These are phyloP conservation scores for Pseudomyrmex concolor DNA, from an alignment of 1,140 invertebrate genomes.

Conservation along the genomic window DNA sequence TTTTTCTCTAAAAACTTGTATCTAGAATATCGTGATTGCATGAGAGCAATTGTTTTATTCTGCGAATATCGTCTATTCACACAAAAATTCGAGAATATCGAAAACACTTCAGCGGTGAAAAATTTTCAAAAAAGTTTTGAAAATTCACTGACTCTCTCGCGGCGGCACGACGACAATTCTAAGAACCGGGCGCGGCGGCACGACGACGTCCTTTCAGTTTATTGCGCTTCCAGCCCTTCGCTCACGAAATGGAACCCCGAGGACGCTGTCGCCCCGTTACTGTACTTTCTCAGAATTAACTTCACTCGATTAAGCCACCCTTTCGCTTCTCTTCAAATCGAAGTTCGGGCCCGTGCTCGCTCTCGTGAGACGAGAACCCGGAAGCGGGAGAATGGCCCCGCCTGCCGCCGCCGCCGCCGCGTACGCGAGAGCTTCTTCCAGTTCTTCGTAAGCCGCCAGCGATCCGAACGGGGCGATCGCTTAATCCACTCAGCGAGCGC, in stretches of 20 bases:
- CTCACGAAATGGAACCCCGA: background rate
- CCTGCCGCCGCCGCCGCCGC: background rate
- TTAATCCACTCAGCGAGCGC: constrained; percentile 70
- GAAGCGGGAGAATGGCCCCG: constrained; percentile 29
- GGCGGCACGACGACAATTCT: background rate
- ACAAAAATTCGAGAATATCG: too few relatives aligned
- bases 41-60: too few relatives aligned
- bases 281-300: constrained; percentile 78
- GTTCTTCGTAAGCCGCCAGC: constrained; percentile 47
- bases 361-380: constrained; percentile 62
- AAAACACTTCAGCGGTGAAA: too few relatives aligned
- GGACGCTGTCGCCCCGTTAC: constrained; percentile 39
- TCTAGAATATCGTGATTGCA: background rate
- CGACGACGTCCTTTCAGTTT: constrained; percentile 10
- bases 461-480: constrained; percentile 59
- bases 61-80: too few relatives aligned
- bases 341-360: constrained; percentile 62
- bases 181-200: background rate
- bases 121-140: background rate
- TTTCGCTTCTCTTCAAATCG: constrained; percentile 64
- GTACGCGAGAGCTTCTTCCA: constrained; percentile 35
- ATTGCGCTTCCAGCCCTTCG: constrained; percentile 29
- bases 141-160: background rate
- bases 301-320: constrained; percentile 75
- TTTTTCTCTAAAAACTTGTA: background rate